Evolutionary conservation across 1,140 invertebrate species (phyloP), one percentile per base, ranked within the genome.

Genomic region (Heliconius melpomene): DNA sequence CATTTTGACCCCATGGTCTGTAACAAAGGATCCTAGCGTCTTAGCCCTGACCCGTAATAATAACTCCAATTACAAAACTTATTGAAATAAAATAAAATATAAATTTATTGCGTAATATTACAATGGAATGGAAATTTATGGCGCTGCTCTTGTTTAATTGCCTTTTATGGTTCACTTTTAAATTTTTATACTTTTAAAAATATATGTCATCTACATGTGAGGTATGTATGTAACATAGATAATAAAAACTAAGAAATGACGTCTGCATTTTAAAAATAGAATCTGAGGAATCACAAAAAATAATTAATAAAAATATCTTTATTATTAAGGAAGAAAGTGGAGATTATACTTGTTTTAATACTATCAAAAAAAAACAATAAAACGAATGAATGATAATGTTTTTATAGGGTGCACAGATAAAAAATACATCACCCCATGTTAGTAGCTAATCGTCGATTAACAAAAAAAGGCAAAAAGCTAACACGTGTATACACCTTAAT

Each of bases 71-170:
- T 90, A 89, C 87, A 90, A 88, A 86, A 81, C 77, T 89, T 90
- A 91, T 90, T 88, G 87, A 89, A 86, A 92, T 89, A 88, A 88
- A 89, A 94, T 92, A 94, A 93, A 94, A 92, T 92, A 91, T 89
- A 89, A 90, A 89, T 88, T 91, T 66, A 66, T 66, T 66, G 60
- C 60, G n/a, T 26, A 16, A 66, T 66, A 13, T 66, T 66, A 66
- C 60, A 66, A 66, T 66, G 60, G 71, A 73, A 46, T 36, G 23
- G 36, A 46, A 40, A 29, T 26, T 38, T 36, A 73, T 73, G 36
- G 23, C 9, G 20, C 20, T 54, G 7, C 52, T 54, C 18, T 54
- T 54, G 13, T 46, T 46, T 46, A 46, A 46, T 46, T 46, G 40
- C 50, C 50, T 52, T 52, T 52, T 52, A 20, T 52, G 50, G 18